Base-by-base conservation (phyloP, 2,113 vertebrate genomes). In the Clarias magur region DNA sequence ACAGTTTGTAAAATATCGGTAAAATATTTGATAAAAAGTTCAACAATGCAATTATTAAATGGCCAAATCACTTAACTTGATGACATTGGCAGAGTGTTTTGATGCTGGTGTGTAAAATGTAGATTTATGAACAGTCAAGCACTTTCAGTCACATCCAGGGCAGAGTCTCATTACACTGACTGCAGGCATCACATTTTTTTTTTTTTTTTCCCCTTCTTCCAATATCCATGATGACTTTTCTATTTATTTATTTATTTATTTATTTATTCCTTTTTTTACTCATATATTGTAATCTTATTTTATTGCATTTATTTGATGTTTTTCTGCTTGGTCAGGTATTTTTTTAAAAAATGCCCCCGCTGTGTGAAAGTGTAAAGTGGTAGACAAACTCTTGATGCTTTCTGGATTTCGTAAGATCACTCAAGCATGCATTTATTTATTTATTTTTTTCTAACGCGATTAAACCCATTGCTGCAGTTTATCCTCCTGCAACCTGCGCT, bases 41-140 rank as follows among this genome's bases (percentile, higher is more conserved):
- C 82, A 70, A 57, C 54, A 62, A 72, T 30, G 54, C 7, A 73
- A 75, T 85, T 85, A 42, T 54, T 75, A 53, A 85, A 25, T 85
- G 57, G 19, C 72, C 60, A 27, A 63, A 19, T 53, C 72, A n/a
- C 57, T 75, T 11, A 62, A 62, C 7, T 10, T 75, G 56, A 25
- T 73, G 56, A 56, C 19, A 42, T 34, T 70, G 57, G 56, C 34
- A 42, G 56, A 60, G 34, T 38, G 17, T 57, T 73, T 57, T 84
- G 83, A 84, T 56, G 68, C 56, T 73, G 68, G 9, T 30, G 5
- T 63, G 59, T 30, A 54, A 53, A 42, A 30, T 27, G 25, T 23
- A 79, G 75, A 56, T 79, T 56, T 56, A 79, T 79, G 48, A n/a
- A 54, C 56, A 56, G 48, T 56, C 25, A 8, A n/a, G 48, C 75